Base-by-base conservation (phyloP, 2,888 invertebrate species). In the Cancer borealis region DNA sequence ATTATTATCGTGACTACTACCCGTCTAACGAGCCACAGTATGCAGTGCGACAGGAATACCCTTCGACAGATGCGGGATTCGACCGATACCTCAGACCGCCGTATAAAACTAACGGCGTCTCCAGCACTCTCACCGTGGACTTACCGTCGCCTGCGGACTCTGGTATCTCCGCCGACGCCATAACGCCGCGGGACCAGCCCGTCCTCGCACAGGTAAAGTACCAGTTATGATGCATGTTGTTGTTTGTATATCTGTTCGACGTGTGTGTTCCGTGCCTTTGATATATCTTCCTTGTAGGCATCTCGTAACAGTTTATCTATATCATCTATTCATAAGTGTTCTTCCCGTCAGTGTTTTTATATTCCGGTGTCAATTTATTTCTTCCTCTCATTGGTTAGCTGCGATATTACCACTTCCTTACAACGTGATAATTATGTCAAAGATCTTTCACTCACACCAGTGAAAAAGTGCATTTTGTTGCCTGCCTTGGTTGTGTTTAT, bases 111-210 rank as follows among this genome's bases (percentile, higher is more conserved):
- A 95, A 93, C 79, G 93, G 93, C 30, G 95, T 95, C 54, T 93
- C 95, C 91, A 93, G 92, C 88, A 95, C 92, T 88, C 97, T 99
- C 96, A 98, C 98, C 92, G 99, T 99, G 96, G 99, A 99, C 97
- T 97, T 99, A 96, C 99, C 99, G 49, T 99, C 99, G 96, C 95
- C 95, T 8, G 99, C 99, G 49, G 99, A 99, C 97, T 98, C 98
- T 96, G 99, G 99, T 96, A 99, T 99, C 96, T 99, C 99, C 96
- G 98, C 98, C 79, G 98, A 99, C 96, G 98, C 98, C 96, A 98
- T 98, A 96, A 99, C 99, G 95, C 98, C 99, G 96, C 97, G 98
- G 96, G 98, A 98, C 97, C 98, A 98, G 97, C 98, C 98, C 96
- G 98, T 96, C 84, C 95, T 96, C 88, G 96, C 96, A 46, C 96